Base-by-base conservation (phyloP, 2,888 invertebrate species). In the Diarsia dahlii region DNA sequence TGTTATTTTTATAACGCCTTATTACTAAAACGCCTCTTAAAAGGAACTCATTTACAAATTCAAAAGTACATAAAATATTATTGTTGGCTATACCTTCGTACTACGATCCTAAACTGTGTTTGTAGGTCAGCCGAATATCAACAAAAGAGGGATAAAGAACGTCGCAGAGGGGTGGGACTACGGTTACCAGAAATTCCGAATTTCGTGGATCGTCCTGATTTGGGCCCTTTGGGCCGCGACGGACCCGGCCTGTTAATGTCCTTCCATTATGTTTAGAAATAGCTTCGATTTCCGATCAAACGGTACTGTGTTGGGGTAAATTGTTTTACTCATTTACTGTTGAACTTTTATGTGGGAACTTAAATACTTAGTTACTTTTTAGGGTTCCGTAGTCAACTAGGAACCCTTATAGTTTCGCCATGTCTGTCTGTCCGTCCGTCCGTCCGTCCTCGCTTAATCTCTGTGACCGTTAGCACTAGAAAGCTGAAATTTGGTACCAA, bases 91-190 rank as follows among this genome's bases (percentile, higher is more conserved):
- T 77, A 77, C 64, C 66, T 76, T 52, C 66, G 80, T 84, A 84
- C 78, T 84, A 82, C 84, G 87, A 89, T 88, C 87, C 87, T 90
- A 94, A 93, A 91, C 82, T 93, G 93, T 95, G 95, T 95, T 95
- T 96, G 90, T 95, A 94, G 96, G 96, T 95, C 95, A 95, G 90
- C 88, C 87, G 91, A 93, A 93, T 92, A 92, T 93, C 94, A 95
- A 95, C 95, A 94, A 93, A 92, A 88, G 89, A 88, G 87, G 88
- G 86, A 86, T 85, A 82, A 87, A 88, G 89, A 91, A 82, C 86
- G 88, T 84, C 84, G 82, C 85, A 75, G 81, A 84, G 89, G 87
- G 86, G 88, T 65, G 60, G 67, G 54, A 54, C 68, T 78, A 39
- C 62, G 70, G 84, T 78, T 60, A 81, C 89, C 88, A 86, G 60